These are phyloP conservation scores for Oreochromis mossambicus DNA, from an alignment of 2,797 vertebrate species.

Conservation along the genomic window DNA sequence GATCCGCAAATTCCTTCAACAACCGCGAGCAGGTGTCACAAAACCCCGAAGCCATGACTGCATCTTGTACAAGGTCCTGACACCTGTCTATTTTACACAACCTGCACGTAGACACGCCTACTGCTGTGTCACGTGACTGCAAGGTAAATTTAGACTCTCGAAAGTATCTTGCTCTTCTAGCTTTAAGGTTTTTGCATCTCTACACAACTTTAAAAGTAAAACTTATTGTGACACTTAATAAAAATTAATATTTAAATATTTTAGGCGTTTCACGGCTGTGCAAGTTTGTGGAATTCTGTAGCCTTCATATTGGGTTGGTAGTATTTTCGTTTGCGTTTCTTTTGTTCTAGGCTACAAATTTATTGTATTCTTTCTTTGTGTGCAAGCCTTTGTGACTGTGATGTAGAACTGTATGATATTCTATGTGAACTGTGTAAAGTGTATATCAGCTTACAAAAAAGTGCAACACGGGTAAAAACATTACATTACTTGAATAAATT, in stretches of 20 bases:
- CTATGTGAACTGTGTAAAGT: not conserved
- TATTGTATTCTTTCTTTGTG: not conserved
- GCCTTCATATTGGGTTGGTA: not conserved
- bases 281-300: not conserved
- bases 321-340: not conserved
- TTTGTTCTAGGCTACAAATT: not conserved
- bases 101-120: not conserved
- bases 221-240: not conserved
- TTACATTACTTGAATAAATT: not conserved
- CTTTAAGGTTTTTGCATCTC: slow-evolving; percentile 21
- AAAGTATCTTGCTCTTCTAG: not conserved
- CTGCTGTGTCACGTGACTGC: not conserved
- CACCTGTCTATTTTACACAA: not conserved
- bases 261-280: not conserved
- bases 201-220: not conserved
- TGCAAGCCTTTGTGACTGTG: not conserved
- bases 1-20: slow-evolving; percentile 48
- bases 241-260: not conserved
- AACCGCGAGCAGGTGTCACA: slow-evolving; percentile 70
- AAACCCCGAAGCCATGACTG: slow-evolving; percentile 60
- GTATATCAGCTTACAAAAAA: not conserved
- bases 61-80: not conserved
- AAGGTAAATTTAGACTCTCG: not conserved
- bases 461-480: not conserved
- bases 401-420: not conserved